Base-by-base conservation (phyloP, 2,113 vertebrate genomes). In the Circaetus cinerascens region DNA sequence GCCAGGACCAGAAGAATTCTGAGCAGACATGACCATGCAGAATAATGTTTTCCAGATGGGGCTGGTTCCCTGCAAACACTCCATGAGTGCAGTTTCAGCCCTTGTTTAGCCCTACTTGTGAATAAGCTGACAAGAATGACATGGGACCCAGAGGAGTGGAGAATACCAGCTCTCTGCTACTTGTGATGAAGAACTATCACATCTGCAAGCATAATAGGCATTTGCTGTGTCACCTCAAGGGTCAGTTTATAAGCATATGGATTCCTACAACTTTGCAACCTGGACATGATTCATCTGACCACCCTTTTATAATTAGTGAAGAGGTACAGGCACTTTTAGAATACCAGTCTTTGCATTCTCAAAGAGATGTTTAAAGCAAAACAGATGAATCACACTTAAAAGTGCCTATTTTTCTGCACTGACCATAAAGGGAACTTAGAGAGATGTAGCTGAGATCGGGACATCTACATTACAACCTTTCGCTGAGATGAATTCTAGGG, bases 401-500 rank as follows among this genome's bases (percentile, higher is more conserved):
- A 67, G 53, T 72, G 22, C 26, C 41, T 72, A 1, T 32, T 85
- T 66, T 76, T 64, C 64, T 78, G 46, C 21, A 32, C 40, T 73
- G n/a, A 57, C 43, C 18, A 45, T 57, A 62, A 77, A 79, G 38
- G 25, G 57, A 76, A 22, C 5, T 59, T 67, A 32, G 53, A 88
- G 83, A 86, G 22, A 41, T 10, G 15, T 55, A 43, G 38, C 29
- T 81, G 69, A 79, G 71, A 22, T 12, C 5, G 3, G 26, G 43
- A 75, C 23, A 55, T 50, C 29, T 82, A 17, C 46, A 13, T 76
- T 62, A 15, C 32, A 69, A 27, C 15, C 9, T 93, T 67, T 48
- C 0, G 0, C 53, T 90, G 77, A 68, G 69, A 7, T 55, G 62
- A 86, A 60, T 88, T 50, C 34, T 0, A n/a, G n/a, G n/a, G n/a